Percentiles rank a stretch among this genome's conserved stretches.
These are phyloP conservation scores for Hydrotaea diabolus DNA, from an alignment of 2,888 invertebrate species.

Conservation along the genomic window DNA sequence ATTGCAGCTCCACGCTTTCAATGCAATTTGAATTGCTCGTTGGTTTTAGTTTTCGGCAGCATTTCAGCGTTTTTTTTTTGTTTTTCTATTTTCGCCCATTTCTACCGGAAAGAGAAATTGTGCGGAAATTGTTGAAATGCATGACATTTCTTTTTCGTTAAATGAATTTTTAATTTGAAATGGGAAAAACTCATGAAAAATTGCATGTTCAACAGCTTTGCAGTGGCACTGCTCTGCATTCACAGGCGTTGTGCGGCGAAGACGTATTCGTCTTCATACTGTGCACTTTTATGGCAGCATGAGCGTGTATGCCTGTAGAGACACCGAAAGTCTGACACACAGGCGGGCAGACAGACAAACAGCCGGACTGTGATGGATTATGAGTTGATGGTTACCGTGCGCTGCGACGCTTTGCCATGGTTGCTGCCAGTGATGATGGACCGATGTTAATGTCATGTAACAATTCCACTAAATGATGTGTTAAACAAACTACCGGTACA, in stretches of 20 bases:
- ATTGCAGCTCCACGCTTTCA: neutral
- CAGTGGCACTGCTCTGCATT: neutral
- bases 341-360: neutral
- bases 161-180: constrained; percentile 58
- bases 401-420: constrained; percentile 32
- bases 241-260: neutral
- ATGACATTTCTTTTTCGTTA: constrained; percentile 59
- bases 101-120: constrained; percentile 65
- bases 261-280: neutral
- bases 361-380: constrained; percentile 58
- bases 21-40: constrained; percentile 9
- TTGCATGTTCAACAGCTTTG: constrained; percentile 35
- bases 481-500: constrained; percentile 65
- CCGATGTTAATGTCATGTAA: constrained; percentile 65
- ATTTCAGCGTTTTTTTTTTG: neutral
- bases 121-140: constrained; percentile 67
- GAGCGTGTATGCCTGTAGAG: no score
- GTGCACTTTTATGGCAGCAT: no score
- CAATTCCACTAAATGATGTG: constrained; percentile 66
- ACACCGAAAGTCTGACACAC: no score
- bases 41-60: neutral
- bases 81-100: neutral
- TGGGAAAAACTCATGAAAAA: constrained; percentile 39
- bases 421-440: constrained; percentile 41
- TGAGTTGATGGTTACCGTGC: constrained; percentile 57